Conservation (phyloP, 2,888 invertebrate species). For the Ganaspis brasiliensis region DNA sequence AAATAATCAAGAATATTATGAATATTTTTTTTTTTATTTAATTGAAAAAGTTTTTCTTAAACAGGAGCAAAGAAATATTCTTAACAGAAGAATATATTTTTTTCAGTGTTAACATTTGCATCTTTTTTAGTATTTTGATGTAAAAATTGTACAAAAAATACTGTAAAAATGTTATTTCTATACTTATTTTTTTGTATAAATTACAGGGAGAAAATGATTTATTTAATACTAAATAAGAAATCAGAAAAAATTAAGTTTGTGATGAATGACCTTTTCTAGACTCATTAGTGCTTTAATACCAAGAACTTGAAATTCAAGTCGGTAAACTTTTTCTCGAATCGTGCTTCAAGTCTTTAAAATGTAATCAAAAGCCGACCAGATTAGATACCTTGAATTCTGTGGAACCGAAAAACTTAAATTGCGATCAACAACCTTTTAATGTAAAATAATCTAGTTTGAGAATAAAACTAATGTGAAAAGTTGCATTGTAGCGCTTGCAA, state of each 20-base stretch:
- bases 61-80: too few species aligned
- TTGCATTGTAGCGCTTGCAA: neutral
- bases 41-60: too few species aligned
- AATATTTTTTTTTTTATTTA: too few species aligned
- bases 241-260: slow-evolving; percentile 1
- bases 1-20: too few species aligned
- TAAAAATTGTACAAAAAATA: too few species aligned
- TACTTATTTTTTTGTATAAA: too few species aligned
- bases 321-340: neutral
- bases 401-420: slow-evolving; percentile 9
- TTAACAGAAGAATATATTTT: too few species aligned
- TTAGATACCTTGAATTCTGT: slow-evolving; percentile 3
- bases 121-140: too few species aligned
- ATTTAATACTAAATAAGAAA: neutral
- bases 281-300: neutral
- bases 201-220: too few species aligned
- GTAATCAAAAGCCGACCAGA: slow-evolving; percentile 18
- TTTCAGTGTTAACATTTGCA: too few species aligned
- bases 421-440: slow-evolving; percentile 20
- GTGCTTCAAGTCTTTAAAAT: slow-evolving; percentile 18
- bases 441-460: slow-evolving; percentile 5
- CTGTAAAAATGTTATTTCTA: too few species aligned
- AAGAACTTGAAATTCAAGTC: slow-evolving; percentile 11
- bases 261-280: neutral
- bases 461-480: slow-evolving; percentile 18